Evolutionary conservation across 2,797 vertebrate species (phyloP), one percentile per base, ranked within the genome.

Genomic region (Microctenopoma stevenorrisi): DNA sequence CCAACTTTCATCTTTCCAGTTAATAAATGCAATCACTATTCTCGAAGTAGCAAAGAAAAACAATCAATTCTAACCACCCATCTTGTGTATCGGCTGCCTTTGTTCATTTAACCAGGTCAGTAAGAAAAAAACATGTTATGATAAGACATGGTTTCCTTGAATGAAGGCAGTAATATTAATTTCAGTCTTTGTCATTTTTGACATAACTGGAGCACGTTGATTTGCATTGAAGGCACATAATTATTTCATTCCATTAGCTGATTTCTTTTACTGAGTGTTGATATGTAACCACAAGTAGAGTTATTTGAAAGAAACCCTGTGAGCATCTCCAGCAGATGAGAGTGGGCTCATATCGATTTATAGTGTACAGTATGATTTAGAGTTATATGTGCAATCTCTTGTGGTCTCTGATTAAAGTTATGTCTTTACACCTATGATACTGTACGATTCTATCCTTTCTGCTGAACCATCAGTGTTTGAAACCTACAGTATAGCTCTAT

Each of bases 401-500:
- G 22, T 18, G 11, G 0, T 46, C 26, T 28, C 48, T 55, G 12
- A 33, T 28, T 49, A 4, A 28, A 25, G 12, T 42, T 42, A 14
- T 13, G 14, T 12, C 40, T 42, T 6, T 42, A 22, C 33, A 12
- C 5, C 30, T 52, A 13, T 37, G 53, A 72, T 9, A 14, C 16
- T 40, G 10, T 3, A 25, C n/a, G 46, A 16, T 46, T 35, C 28
- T 44, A 33, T 71, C 37, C 42, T 64, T 64, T 74, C 53, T 73
- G 38, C 16, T 55, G 26, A 64, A 64, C 43, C 60, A 46, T 35
- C 22, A 72, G 42, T 37, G 33, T 7, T 59, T 59, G 7, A 64
- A 72, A 69, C 25, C 37, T 25, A 79, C 76, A 43, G 73, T 78
- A 68, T 57, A 46, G 60, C 37, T 28, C 30, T 67, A 40, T 75